Percentiles rank a stretch among this genome's conserved stretches.
Conservation (phyloP, 2,888 invertebrate species). For the Nudaria mundana region DNA sequence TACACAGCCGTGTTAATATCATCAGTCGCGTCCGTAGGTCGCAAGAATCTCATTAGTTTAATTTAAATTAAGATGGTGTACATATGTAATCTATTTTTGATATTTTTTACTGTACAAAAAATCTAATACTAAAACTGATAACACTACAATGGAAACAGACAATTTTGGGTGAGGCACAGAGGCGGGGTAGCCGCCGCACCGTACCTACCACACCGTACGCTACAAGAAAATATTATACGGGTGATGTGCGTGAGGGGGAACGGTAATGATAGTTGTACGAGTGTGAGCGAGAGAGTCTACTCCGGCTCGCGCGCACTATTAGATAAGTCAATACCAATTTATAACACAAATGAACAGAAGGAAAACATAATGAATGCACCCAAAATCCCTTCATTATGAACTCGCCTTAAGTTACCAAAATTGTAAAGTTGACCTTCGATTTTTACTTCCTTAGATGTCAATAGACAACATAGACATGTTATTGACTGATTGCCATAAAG, state of each 20-base stretch:
- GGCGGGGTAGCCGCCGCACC: slow-evolving; percentile 69
- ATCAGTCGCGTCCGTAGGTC: too few relatives aligned
- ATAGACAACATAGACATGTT: neutral
- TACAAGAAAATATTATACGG: slow-evolving; percentile 64
- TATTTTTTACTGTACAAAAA: too few relatives aligned
- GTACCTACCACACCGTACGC: slow-evolving; percentile 59
- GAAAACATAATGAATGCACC: slow-evolving; percentile 71
- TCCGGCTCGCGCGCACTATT: slow-evolving; percentile 38
- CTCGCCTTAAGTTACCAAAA: slow-evolving; percentile 42
- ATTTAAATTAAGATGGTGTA: too few relatives aligned
- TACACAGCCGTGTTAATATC: too few relatives aligned
- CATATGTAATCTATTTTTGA: too few relatives aligned
- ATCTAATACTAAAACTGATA: too few relatives aligned
- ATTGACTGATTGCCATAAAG: slow-evolving; percentile 9
- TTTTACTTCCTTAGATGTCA: slow-evolving; percentile 20
- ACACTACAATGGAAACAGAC: slow-evolving; percentile 57
- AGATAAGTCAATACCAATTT: too few relatives aligned
- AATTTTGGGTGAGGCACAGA: slow-evolving; percentile 58
- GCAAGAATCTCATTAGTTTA: too few relatives aligned
- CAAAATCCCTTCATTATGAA: slow-evolving; percentile 56
- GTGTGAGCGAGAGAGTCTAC: slow-evolving; percentile 39
- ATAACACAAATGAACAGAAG: slow-evolving; percentile 50
- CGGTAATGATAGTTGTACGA: slow-evolving; percentile 25
- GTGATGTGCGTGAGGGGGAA: slow-evolving; percentile 35
- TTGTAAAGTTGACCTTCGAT: slow-evolving; percentile 53